These are phyloP conservation scores for Sphinx pinastri DNA, from an alignment of 2,888 invertebrate species.

Conservation along the genomic window DNA sequence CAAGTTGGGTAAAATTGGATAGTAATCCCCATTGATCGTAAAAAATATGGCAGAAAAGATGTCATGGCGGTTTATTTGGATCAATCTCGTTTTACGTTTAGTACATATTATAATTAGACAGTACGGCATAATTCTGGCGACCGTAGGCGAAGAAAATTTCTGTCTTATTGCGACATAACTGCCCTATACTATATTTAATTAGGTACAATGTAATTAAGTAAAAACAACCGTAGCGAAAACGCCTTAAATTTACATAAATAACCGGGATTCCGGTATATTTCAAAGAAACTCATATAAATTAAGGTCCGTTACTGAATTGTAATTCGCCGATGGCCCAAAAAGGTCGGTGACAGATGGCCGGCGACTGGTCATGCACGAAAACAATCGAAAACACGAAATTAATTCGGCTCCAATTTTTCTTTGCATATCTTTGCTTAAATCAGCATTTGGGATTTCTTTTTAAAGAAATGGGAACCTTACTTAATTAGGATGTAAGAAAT, in stretches of 20 bases:
- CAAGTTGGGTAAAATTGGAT: too few species aligned
- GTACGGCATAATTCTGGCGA: not conserved
- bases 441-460: not conserved
- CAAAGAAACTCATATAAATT: not conserved
- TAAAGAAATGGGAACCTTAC: too few species aligned
- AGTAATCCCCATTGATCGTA: too few species aligned
- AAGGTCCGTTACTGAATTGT: not conserved
- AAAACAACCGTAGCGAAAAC: not conserved
- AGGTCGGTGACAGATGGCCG: slow-evolving; percentile 1
- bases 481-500: too few species aligned
- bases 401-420: not conserved
- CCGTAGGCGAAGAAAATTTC: too few species aligned
- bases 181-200: not conserved
- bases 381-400: not conserved
- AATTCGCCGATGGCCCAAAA: not conserved
- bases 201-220: not conserved
- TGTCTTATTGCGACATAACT: too few species aligned
- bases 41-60: too few species aligned
- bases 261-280: not conserved
- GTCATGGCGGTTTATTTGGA: too few species aligned
- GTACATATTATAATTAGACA: too few species aligned
- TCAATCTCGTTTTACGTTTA: too few species aligned
- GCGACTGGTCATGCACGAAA: not conserved
- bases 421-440: not conserved
- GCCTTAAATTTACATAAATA: too few species aligned